Conservation (phyloP, 2,797 vertebrate genomes). For the Gambusia yucatana region DNA sequence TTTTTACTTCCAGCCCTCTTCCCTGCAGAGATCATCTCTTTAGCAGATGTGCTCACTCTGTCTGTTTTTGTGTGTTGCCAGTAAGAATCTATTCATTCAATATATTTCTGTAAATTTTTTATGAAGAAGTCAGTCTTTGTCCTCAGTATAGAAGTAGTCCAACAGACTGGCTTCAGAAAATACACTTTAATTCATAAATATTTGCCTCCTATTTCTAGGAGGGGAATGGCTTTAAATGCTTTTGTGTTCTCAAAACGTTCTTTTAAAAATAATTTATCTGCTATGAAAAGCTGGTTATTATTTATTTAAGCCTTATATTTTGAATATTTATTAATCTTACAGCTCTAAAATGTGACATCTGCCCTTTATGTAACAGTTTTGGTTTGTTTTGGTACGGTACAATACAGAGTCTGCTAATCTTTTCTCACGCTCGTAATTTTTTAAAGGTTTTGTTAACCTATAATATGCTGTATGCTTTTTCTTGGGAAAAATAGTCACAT, state of each 20-base stretch:
- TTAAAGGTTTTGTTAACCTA: background rate
- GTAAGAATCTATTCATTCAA: background rate
- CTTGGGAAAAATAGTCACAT: background rate
- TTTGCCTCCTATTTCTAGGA: background rate
- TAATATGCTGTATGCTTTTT: background rate
- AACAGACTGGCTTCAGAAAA: background rate
- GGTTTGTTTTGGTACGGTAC: slow-evolving; percentile 2
- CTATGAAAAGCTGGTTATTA: background rate
- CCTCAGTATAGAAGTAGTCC: background rate
- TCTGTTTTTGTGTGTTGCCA: background rate
- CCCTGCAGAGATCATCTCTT: background rate
- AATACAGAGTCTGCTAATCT: background rate
- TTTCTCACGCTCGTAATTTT: background rate
- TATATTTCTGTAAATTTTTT: background rate
- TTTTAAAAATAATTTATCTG: background rate
- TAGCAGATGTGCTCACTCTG: background rate
- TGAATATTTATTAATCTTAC: background rate
- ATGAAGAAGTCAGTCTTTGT: background rate
- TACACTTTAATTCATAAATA: background rate
- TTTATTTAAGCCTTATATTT: background rate
- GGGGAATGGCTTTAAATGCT: background rate
- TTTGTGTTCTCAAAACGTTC: background rate
- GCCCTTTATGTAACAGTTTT: background rate
- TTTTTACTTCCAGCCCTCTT: background rate
- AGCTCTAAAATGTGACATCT: background rate